Base-by-base conservation (phyloP, 1,140 invertebrate species). In the Delia radicum region DNA sequence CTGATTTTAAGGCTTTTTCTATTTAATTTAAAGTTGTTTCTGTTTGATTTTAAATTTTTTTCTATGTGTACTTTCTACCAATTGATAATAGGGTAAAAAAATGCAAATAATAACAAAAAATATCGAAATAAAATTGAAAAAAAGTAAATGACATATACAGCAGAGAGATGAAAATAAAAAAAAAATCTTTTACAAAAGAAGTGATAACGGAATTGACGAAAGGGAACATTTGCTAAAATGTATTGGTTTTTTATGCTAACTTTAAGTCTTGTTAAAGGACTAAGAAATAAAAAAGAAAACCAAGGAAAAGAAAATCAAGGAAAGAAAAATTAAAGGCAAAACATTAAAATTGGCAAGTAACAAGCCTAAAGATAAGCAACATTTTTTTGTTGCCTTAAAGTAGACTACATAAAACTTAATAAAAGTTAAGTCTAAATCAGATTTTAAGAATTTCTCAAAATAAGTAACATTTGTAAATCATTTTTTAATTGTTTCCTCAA, bases 141-240 rank as follows among this genome's bases (percentile, higher is more conserved):
- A 55, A 55, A 55, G 18, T 33, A 18, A 33, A 18, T 12, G 29
- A 33, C 29, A 33, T 33, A 26, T 33, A 12, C 2, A 29, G 63
- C n/a, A 33, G 65, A 8, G 29, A 28, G 61, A 12, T 21, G 65
- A 21, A 33, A 13, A 69, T 33, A 69, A 8, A 10, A 33, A 2
- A 21, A 37, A 69, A 33, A 65, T 8, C 26, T 55, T 15, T 1
- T 55, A 18, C 21, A 15, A 6, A 12, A 18, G 48, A 55, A 55
- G 48, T 33, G 65, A 69, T 69, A 69, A 69, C 65, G 18, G 37
- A 69, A 12, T 69, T 69, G 65, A 69, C 37, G 65, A 69, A 69
- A 33, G 65, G 18, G 18, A 29, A 69, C 65, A 69, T 69, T 69
- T 69, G 29, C 31, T 33, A 69, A 69, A 69, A 33, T 69, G 29